A percentile compares a stretch with the other conserved stretches of the same genome.
phyloP scores from a whole-genome alignment of 2,888 invertebrate species.

The Hirtodrosophila trivittata region DNA sequence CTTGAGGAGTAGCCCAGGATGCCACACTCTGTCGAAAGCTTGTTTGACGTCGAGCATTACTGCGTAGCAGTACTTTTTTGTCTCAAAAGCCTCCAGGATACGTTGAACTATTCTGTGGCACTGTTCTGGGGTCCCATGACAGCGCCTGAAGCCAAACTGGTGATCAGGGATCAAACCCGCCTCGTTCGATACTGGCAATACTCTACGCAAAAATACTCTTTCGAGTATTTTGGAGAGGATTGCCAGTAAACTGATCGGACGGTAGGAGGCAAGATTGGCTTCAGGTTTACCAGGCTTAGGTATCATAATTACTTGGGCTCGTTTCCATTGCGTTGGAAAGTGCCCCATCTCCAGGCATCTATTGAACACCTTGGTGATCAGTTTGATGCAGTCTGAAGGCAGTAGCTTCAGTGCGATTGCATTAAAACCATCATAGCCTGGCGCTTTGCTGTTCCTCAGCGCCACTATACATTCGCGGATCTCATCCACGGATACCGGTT shows the following conservation, averaged over 20 bases:
- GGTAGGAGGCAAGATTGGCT: not conserved
- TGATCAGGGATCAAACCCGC: no score
- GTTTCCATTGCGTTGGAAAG: not conserved
- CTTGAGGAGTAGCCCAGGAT: no score
- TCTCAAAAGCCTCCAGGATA: not conserved
- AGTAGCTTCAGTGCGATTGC: constrained; percentile 4
- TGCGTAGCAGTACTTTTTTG: no score
- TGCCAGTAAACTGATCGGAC: not conserved
- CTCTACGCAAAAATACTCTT: no score
- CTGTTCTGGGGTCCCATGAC: no score
- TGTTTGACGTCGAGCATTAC: no score
- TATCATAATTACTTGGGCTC: not conserved
- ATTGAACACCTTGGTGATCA: not conserved
- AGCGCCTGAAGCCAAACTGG: no score
- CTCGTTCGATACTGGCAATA: no score
- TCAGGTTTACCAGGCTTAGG: constrained; percentile 5
- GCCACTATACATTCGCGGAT: not conserved
- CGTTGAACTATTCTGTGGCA: not conserved
- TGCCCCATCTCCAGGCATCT: constrained; percentile 3
- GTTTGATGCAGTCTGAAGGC: not conserved
- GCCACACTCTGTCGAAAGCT: no score
- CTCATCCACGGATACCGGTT: constrained; percentile 4
- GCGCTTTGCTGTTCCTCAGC: no score
- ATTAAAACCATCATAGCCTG: constrained; percentile 5
- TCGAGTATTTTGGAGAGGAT: constrained; percentile 1